Conservation (phyloP, 2,888 invertebrate genomes). For the Thymelicus sylvestris region DNA sequence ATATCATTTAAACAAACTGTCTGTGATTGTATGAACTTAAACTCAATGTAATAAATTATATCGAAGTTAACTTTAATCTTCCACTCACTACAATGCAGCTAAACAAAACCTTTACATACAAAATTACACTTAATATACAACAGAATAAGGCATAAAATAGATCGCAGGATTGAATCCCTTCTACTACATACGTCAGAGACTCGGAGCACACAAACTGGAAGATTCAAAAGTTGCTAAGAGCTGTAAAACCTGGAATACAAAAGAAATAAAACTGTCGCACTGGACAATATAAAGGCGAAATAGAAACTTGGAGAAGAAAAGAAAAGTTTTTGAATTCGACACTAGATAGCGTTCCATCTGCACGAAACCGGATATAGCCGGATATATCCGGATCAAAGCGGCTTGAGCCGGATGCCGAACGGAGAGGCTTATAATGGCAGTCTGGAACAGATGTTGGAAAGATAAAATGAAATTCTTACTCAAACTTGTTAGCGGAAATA, state of each 20-base stretch:
- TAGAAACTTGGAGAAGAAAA: not conserved
- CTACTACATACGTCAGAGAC: not conserved
- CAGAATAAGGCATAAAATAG: not conserved
- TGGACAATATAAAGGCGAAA: slow-evolving; percentile 13
- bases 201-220: not conserved
- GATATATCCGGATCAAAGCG: slow-evolving; percentile 16
- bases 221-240: not conserved
- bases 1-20: too few relatives aligned
- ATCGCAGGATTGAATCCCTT: not conserved
- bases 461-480: too few relatives aligned
- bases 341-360: slow-evolving; percentile 1
- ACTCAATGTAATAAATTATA: too few relatives aligned
- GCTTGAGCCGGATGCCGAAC: not conserved
- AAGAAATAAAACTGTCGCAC: not conserved
- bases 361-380: slow-evolving; percentile 20
- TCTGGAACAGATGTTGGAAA: not conserved
- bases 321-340: slow-evolving; percentile 12
- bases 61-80: too few relatives aligned
- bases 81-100: too few relatives aligned
- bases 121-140: too few relatives aligned
- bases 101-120: too few relatives aligned
- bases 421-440: not conserved
- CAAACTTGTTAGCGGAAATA: too few relatives aligned
- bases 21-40: too few relatives aligned
- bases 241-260: not conserved